phyloP scores from a whole-genome alignment of 2,113 vertebrate genomes.

The Pterocles orientalis region DNA sequence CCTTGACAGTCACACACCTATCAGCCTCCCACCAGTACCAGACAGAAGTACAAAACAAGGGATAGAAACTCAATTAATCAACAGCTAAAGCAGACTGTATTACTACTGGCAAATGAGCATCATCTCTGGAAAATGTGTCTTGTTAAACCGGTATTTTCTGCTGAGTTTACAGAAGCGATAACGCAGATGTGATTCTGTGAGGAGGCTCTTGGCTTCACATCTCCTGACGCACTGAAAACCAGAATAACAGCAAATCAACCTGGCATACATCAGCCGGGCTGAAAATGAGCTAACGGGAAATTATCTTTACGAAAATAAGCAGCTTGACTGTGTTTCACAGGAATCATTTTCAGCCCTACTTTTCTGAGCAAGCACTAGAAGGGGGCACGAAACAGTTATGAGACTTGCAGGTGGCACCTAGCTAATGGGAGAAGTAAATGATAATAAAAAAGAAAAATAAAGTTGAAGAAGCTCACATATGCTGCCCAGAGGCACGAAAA shows the following conservation, averaged over 20 bases:
- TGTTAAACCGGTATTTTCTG: slow-evolving; percentile 26
- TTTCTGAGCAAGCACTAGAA: background rate
- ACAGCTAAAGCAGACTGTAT: background rate
- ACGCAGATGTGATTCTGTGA: background rate
- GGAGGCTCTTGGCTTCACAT: background rate
- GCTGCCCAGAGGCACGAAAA: background rate
- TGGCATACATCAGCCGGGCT: background rate
- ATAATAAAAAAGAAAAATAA: background rate
- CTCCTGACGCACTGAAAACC: background rate
- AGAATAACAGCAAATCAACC: background rate
- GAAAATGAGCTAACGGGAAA: background rate
- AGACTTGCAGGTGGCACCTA: background rate
- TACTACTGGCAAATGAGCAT: background rate
- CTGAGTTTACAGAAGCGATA: background rate
- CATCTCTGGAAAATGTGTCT: background rate
- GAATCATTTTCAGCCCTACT: background rate
- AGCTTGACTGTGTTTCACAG: background rate
- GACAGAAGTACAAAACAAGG: background rate
- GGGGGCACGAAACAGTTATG: rapidly evolving
- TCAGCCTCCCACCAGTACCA: background rate
- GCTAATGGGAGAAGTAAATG: background rate
- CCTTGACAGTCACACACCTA: background rate
- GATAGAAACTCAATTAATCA: background rate
- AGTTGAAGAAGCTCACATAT: background rate
- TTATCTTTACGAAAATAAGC: background rate